Evolutionary conservation across 64 coral and sea anemone genomes (phyloP).

Genomic region (Porites lutea): DNA sequence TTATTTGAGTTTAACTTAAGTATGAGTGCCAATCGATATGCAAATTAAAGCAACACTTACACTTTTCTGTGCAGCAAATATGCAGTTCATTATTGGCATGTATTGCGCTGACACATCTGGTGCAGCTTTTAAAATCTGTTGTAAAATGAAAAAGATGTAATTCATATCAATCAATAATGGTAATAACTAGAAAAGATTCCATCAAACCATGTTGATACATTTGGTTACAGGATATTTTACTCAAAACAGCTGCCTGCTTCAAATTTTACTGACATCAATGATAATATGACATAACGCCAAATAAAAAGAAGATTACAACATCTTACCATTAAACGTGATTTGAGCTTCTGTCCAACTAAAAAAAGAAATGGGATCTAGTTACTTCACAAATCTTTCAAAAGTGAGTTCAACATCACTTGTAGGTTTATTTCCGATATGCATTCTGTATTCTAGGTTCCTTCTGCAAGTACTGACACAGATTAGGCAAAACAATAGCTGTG

Average conservation of each 20-base stretch:
- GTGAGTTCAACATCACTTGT: not conserved
- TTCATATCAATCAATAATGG: not conserved
- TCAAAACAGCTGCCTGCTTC: no score
- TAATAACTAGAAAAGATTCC: not conserved
- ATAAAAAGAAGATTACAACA: no score
- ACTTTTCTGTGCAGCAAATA: conserved; percentile 99
- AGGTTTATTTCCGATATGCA: no score
- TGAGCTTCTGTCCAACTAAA: conserved; percentile 87
- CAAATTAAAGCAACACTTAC: conserved; percentile 51
- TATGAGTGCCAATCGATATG: no score
- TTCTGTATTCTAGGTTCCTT: no score
- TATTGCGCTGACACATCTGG: conserved; percentile 95
- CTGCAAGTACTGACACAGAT: no score
- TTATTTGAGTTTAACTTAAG: not conserved
- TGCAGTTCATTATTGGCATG: conserved; percentile 98
- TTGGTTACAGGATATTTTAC: no score
- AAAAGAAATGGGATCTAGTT: not conserved
- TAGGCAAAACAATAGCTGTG: no score
- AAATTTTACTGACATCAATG: no score
- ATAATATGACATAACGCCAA: no score
- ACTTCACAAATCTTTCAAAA: not conserved
- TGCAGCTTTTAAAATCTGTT: conserved; percentile 89
- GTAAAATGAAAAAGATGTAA: not conserved
- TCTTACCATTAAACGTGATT: conserved; percentile 87
- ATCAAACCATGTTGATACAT: no score